Base-by-base conservation (phyloP, 1,140 invertebrate species). In the Aplysia californica region DNA sequence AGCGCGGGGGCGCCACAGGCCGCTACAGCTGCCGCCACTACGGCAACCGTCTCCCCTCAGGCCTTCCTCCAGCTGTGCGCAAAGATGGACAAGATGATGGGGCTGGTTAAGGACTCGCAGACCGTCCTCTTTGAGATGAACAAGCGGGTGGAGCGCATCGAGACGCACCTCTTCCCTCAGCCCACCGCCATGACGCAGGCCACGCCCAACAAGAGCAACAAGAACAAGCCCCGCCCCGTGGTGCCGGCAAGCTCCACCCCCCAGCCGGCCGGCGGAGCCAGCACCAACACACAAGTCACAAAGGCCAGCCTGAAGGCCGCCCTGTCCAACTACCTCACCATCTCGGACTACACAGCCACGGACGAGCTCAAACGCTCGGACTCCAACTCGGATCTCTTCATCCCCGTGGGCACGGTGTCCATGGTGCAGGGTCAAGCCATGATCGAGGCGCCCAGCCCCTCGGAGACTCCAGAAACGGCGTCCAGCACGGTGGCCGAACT, bases 341-440 rank as follows among this genome's bases (percentile, higher is more conserved):
- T 79, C 64, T 76, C 78, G 6, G 78, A 79, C n/a, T 79, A 76
- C 69, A 79, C 67, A 29, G 75, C 75, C 26, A 76, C 74, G 15
- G 78, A 79, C 55, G 78, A 79, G 31, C 72, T 79, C 29, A 72
- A 72, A 36, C 73, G 78, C 44, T 71, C 64, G 21, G 78, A 79
- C 38, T 79, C 78, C 50, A 75, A 74, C 68, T 79, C 78, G 4
- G 78, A 79, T 56, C 74, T 79, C 23, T 79, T 79, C 61, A 79
- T 79, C 33, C 78, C 78, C 26, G 78, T 79, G 0, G 78, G 78
- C 59, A 79, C 78, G 6, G 74, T 79, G 21, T 76, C 73, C 36
- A 44, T 79, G 67, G 38, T 66, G 5, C 72, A 44, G 23, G 72
- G 72, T n/a, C 72, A 75, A 31, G 44, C 56, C 44, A 68, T 76